A percentile compares a stretch with the other conserved stretches of the same genome.
phyloP scores from a whole-genome alignment of 2,113 vertebrate genomes.

The Stigmatopora nigra region DNA sequence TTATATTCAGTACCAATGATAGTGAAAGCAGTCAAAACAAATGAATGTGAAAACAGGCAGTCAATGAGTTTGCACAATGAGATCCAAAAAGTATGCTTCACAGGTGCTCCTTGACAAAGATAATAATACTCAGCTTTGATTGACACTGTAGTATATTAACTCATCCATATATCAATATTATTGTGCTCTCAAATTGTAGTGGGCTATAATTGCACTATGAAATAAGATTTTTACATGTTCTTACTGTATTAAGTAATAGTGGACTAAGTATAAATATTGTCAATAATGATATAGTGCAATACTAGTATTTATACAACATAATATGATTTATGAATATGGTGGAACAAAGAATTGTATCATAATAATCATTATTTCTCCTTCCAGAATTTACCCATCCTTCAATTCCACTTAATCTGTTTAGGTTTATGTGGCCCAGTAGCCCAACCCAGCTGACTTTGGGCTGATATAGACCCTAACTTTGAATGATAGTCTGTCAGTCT shows the following conservation, averaged over 20 bases:
- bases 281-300: neutral
- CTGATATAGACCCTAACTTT: neutral
- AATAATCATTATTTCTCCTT: neutral
- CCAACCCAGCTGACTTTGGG: too few relatives aligned
- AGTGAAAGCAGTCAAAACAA: neutral
- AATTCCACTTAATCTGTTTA: neutral
- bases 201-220: neutral
- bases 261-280: neutral
- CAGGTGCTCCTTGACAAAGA: neutral
- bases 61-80: neutral
- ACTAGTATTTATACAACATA: neutral
- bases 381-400: neutral
- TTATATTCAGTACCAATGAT: neutral
- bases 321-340: too few relatives aligned
- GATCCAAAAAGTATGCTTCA: neutral
- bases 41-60: neutral
- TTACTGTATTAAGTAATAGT: neutral
- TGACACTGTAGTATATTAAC: neutral
- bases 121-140: constrained; percentile 4
- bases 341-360: neutral
- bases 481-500: neutral
- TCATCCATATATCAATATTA: neutral
- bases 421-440: too few relatives aligned
- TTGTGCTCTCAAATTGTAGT: neutral
- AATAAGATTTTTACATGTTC: too few relatives aligned